Base-by-base conservation (phyloP, 2,113 vertebrate species). In the Megaleporinus macrocephalus region DNA sequence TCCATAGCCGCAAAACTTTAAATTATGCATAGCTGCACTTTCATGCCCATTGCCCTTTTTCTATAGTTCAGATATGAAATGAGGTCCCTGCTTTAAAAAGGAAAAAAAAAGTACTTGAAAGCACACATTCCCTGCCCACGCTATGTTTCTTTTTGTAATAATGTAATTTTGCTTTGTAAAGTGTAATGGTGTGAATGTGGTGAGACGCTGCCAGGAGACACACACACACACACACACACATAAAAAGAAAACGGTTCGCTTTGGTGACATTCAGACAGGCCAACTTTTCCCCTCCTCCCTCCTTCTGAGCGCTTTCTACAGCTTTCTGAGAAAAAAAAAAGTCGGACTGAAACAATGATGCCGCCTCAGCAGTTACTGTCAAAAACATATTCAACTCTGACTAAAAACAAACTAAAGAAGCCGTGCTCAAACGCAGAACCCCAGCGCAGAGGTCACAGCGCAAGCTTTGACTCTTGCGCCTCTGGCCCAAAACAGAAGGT, bases 21-120 rank as follows among this genome's bases (percentile, higher is more conserved):
- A 90, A 89, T 87, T 88, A 86, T 84, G 88, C 89, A 85, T 86
- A 88, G 85, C 85, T 83, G 92, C 91, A 93, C 89, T 90, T 91
- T 90, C 84, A 89, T 89, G 87, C 78, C 86, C 90, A 88, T 90
- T 87, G 87, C 79, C 79, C 88, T 90, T 92, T 89, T 91, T 85
- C 87, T 88, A 91, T 73, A 88, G 87, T 86, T 90, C 88, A 86
- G 76, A 83, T 77, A 90, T 65, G 82, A 89, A 90, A 85, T n/a
- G 88, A 88, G 87, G 89, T 90, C 87, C 88, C 85, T 87, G 87
- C 90, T 91, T 90, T 83, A 84, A 89, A 51, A 71, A 73, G 68
- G 36, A 90, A 90, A 74, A 76, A 29, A 85, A 76, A 85, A 86
- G 83, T 74, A 85, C 77, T 90, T 90, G 87, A 92, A 92, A 91